Base-by-base conservation (phyloP, 2,797 vertebrate species). In the Cyclopterus lumpus region DNA sequence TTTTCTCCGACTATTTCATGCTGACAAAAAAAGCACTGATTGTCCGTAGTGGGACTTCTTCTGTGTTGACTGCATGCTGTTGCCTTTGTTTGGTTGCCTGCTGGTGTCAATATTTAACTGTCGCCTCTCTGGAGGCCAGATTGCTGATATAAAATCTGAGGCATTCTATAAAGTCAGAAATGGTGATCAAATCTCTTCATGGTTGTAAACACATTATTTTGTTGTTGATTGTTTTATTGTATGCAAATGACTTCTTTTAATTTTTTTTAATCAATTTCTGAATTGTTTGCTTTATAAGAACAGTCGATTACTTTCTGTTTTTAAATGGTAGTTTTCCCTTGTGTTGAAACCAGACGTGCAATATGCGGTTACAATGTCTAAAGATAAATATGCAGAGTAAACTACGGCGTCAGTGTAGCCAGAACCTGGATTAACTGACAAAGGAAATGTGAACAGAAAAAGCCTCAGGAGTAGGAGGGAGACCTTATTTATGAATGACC, bases 1-100 rank as follows among this genome's bases (percentile, higher is more conserved):
- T 65, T 76, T 68, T 63, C 28, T 73, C 36, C 7, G 48, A 86
- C 73, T 77, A 73, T 69, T 87, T 85, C 46, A 59, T 24, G 6
- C 36, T 54, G 49, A 78, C 53, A 53, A 46, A 83, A 72, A 72
- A 65, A 62, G 44, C 57, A 22, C 54, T 24, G 55, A 55, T 67
- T 68, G 53, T 64, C 57, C 30, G 12, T 51, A n/a, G 26, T 58
- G 72, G 18, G 36, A 40, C 46, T 59, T 58, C 44, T 66, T 6
- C 32, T 22, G 3, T 79, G 74, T 64, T 70, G 65, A 51, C 44
- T 55, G 48, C 32, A 51, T 65, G 40, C 40, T 71, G 63, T 63
- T 62, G 24, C 63, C 24, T 58, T 63, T 38, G 57, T 62, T 36
- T 28, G 22, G 26, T 65, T 63, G 53, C 66, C 28, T 71, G 8